phyloP scores from a whole-genome alignment of 2,113 vertebrate genomes.

The Oxyura jamaicensis region DNA sequence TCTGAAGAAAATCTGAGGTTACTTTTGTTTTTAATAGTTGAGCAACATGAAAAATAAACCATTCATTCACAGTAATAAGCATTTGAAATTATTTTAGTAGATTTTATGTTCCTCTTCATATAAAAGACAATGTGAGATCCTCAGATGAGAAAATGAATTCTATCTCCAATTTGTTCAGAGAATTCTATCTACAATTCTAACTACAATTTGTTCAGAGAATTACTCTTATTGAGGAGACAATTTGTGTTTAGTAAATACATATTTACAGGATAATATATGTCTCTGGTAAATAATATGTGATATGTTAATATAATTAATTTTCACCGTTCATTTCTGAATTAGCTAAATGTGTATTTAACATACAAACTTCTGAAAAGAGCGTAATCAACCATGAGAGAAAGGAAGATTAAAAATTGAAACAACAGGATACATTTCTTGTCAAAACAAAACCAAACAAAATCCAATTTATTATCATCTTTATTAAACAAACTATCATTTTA shows the following conservation, averaged over 20 bases:
- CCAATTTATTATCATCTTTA: constrained; percentile 1
- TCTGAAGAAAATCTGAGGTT: background rate
- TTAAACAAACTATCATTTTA: constrained; percentile 18
- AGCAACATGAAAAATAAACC: background rate
- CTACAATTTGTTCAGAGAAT: constrained; percentile 36
- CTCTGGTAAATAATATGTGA: constrained; percentile 45
- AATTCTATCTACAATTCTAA: too few species aligned
- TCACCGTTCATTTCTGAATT: constrained; percentile 41
- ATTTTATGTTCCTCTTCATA: background rate
- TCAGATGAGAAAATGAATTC: background rate
- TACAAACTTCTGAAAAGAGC: constrained; percentile 19
- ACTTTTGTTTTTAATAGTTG: rapidly evolving
- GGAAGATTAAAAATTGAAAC: constrained; percentile 39
- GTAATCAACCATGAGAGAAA: constrained; percentile 38
- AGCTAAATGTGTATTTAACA: constrained; percentile 56
- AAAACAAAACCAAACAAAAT: constrained; percentile 40
- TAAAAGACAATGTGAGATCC: background rate
- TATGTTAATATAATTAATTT: constrained; percentile 42
- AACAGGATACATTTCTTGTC: constrained; percentile 28
- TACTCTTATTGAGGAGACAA: background rate
- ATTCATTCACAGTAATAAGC: background rate
- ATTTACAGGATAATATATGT: constrained; percentile 29
- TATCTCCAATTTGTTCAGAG: too few species aligned
- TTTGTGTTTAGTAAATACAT: constrained; percentile 23
- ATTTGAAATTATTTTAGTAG: background rate